Evolutionary conservation across 2,113 vertebrate species (phyloP).

Genomic region (Puffinus mauretanicus): DNA sequence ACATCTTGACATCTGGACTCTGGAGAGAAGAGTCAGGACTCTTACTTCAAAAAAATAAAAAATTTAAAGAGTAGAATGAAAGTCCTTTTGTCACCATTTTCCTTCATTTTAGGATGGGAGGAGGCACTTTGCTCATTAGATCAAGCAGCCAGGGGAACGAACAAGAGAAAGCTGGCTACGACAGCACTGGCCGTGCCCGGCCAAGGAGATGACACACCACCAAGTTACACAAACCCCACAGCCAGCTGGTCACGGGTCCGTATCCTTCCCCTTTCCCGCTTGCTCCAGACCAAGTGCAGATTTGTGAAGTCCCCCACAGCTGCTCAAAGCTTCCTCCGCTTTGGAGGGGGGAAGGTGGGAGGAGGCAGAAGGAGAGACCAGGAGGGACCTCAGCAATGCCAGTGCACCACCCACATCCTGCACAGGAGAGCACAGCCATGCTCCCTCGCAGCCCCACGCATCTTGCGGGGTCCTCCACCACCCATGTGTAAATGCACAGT

Average conservation of each 20-base stretch:
- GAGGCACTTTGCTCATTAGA: neutral
- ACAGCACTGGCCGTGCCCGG: neutral
- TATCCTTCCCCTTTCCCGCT: neutral
- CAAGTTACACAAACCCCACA: neutral
- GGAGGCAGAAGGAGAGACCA: neutral
- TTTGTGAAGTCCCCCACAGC: neutral
- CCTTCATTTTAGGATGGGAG: neutral
- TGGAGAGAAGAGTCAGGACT: neutral
- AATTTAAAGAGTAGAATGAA: neutral
- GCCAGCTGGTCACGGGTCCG: neutral
- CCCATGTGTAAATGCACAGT: rapidly evolving
- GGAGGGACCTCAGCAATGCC: neutral
- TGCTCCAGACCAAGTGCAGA: neutral
- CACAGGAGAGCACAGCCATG: rapidly evolving
- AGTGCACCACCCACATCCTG: rapidly evolving
- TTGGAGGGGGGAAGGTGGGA: neutral
- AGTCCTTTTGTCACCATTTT: neutral
- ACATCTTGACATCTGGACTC: neutral
- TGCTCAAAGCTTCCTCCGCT: neutral
- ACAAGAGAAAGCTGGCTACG: neutral
- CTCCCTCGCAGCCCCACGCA: neutral
- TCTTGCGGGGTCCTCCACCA: neutral
- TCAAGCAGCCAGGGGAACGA: neutral
- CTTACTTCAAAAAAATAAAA: neutral
- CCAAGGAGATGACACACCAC: neutral